Evolutionary conservation across 2,888 invertebrate species (phyloP), one percentile per base, ranked within the genome.

Genomic region (Eupithecia inturbata): DNA sequence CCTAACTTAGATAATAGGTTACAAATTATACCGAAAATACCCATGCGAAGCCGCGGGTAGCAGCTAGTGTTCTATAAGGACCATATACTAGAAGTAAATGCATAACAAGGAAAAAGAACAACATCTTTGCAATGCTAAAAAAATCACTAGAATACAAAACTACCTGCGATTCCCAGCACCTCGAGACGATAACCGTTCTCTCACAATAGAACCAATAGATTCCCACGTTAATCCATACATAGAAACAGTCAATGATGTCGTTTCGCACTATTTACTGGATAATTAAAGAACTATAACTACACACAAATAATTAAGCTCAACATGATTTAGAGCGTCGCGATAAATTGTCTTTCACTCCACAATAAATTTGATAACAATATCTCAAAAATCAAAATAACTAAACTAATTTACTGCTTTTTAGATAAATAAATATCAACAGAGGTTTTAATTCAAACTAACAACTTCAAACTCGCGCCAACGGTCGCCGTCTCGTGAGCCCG

Each of bases 401-500:
- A 12, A 57, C 12, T 57, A 26, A 57, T 57, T 26, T 14, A 26
- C 26, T n/a, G 14, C 57, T 10, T 14, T 26, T n/a, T 26, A 26
- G 10, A 26, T 57, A 57, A 57, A 57, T 36, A 33, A 62, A 63
- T 33, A n/a, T 36, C 31, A 57, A 70, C 64, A 31, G 69, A 74
- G 71, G 74, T 62, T 41, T 26, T 45, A 67, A 60, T 78, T 77
- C 60, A 60, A n/a, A n/a, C n/a, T n/a, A n/a, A n/a, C n/a, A n/a
- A n/a, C n/a, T n/a, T n/a, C n/a, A n/a, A 78, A 75, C 75, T 66
- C 68, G 67, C 68, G 71, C 75, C 75, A 81, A 64, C 63, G 63
- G 63, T 63, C 63, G 9, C 36, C 36, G 78, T 75, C 74, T 75
- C 76, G 74, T 77, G 80, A 72, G 77, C 76, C 66, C 75, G 70